Base-by-base conservation (phyloP, 2,797 vertebrate species). In the Sternarchorhynchus goeldii region DNA sequence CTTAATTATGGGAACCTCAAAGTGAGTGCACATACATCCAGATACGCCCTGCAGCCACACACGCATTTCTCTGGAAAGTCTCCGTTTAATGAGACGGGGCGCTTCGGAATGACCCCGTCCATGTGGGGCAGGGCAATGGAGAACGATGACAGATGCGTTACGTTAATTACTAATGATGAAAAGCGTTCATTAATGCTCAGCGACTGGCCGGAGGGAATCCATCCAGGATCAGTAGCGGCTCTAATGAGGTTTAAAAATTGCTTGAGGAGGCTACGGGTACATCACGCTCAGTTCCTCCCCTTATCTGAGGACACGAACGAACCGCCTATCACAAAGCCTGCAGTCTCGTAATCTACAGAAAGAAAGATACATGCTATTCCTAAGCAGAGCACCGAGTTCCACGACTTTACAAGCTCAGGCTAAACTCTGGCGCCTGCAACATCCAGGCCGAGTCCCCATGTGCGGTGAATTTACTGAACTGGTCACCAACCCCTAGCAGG, bases 141-240 rank as follows among this genome's bases (percentile, higher is more conserved):
- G 50, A 74, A 78, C 69, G 45, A 45, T 58, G 80, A 81, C 45
- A 34, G 56, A 77, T 50, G 12, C 50, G 18, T 39, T 34, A n/a
- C 58, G 64, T 78, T 69, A 55, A 80, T 79, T 79, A 75, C 25
- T 55, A 55, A 2, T 68, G 70, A 73, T 31, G 69, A 66, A 62
- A 16, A 55, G 16, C 3, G 1, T 6, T 29, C 16, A 1, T 63
- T 75, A 78, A 65, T 75, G 6, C 5, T 36, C 34, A 39, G 59
- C 56, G 55, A 63, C 41, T 20, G 20, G 36, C 25, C 31, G 18
- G 31, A 25, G 55, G 29, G 50, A 67, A 18, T n/a, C 25, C 63
- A 31, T n/a, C 55, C 45, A 45, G 18, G 56, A 78, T 78, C 55
- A 65, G 76, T 73, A 58, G 3, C 12, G 59, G 21, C 62, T 71